A percentile compares a stretch with the other conserved stretches of the same genome.
phyloP scores from a whole-genome alignment of 2,888 invertebrate genomes.

The Philereme vetulata region DNA sequence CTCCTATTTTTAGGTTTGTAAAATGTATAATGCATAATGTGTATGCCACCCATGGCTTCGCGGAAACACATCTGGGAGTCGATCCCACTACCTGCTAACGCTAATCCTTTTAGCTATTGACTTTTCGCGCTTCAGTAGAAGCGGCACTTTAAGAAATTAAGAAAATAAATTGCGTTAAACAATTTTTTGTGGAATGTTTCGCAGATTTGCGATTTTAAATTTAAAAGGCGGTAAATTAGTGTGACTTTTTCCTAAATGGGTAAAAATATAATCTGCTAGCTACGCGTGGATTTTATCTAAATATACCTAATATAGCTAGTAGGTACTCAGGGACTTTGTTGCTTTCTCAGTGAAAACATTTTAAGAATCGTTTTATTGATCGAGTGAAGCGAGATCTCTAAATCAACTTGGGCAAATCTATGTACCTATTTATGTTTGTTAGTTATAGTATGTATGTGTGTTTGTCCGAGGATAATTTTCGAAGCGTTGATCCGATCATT shows the following conservation, averaged over 20 bases:
- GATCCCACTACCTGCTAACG: conserved; percentile 51
- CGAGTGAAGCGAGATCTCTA: no score
- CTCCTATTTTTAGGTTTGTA: conserved; percentile 47
- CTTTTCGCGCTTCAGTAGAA: conserved; percentile 30
- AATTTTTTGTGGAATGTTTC: conserved; percentile 14
- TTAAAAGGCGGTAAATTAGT: conserved; percentile 5
- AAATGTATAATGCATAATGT: conserved; percentile 56
- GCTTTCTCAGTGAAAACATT: no score
- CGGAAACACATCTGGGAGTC: conserved; percentile 46
- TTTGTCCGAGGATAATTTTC: no score
- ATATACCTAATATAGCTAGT: no score
- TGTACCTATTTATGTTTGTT: no score
- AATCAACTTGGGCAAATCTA: no score
- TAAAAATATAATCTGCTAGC: background rate
- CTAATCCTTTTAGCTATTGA: conserved; percentile 45
- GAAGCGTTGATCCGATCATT: no score
- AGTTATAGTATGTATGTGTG: no score
- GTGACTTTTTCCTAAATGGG: background rate
- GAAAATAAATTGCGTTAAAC: conserved; percentile 28
- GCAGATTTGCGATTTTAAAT: conserved; percentile 1
- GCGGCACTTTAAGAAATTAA: conserved; percentile 32
- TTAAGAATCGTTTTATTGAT: no score
- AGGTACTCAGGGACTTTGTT: no score
- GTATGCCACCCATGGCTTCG: conserved; percentile 62
- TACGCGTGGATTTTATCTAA: no score